Conservation (phyloP, 2,888 invertebrate genomes). For the Protodeltote pygarga region DNA sequence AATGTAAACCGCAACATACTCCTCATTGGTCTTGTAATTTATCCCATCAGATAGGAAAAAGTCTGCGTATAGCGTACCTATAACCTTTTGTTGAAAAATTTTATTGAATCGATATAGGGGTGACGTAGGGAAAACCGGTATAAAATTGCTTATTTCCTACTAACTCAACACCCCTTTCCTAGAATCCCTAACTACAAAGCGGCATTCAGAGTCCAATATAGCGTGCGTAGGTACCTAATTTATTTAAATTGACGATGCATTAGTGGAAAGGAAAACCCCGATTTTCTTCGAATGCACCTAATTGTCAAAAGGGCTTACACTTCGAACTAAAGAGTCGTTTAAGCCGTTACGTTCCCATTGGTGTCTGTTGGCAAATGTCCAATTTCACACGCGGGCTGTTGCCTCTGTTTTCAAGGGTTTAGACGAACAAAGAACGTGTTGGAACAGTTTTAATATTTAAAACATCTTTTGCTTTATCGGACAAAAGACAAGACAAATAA, state of each 20-base stretch:
- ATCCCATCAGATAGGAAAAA: constrained; percentile 10
- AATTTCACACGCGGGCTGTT: constrained; percentile 61
- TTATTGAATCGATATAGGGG: not conserved
- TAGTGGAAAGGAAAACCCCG: constrained; percentile 35
- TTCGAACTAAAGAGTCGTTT: constrained; percentile 38
- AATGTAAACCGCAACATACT: constrained; percentile 24
- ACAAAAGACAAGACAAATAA: constrained; percentile 28
- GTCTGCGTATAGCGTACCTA: no score
- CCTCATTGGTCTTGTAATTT: constrained; percentile 23
- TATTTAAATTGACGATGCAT: constrained; percentile 32
- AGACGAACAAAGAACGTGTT: constrained; percentile 63
- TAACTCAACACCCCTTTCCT: constrained; percentile 17
- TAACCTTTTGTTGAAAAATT: not conserved
- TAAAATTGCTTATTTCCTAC: not conserved
- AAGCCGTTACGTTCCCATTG: constrained; percentile 38
- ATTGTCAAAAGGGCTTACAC: constrained; percentile 46
- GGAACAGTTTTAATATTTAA: constrained; percentile 47
- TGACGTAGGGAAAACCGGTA: constrained; percentile 5
- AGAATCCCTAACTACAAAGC: not conserved
- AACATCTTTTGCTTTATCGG: constrained; percentile 26
- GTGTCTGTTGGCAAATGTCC: constrained; percentile 46
- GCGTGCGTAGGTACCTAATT: constrained; percentile 10
- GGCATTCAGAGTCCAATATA: not conserved
- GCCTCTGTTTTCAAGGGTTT: constrained; percentile 58
- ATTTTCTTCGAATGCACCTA: constrained; percentile 40